phyloP scores from a whole-genome alignment of 2,888 invertebrate species.

The Hypolimnas misippus region DNA sequence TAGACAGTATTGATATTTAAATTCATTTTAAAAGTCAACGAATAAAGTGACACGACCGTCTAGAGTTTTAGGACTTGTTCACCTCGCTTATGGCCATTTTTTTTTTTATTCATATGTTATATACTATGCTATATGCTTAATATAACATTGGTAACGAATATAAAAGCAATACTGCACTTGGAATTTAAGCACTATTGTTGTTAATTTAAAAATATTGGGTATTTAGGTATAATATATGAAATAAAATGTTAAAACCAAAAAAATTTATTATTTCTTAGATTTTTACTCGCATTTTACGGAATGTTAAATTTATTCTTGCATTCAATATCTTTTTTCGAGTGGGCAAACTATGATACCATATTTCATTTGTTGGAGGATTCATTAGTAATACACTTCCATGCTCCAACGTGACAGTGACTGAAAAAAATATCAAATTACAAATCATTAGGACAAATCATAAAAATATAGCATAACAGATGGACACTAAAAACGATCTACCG shows the following conservation, averaged over 20 bases:
- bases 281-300: conserved; percentile 75
- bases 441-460: neutral
- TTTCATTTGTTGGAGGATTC: conserved; percentile 88
- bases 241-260: neutral
- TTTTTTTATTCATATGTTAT: too few species aligned
- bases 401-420: conserved; percentile 85
- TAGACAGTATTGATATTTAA: neutral
- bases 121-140: too few species aligned
- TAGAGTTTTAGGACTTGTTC: too few species aligned
- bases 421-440: conserved; percentile 48
- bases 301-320: conserved; percentile 87
- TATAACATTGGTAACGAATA: too few species aligned
- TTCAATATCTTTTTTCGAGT: conserved; percentile 79
- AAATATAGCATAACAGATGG: too few species aligned
- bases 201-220: too few species aligned
- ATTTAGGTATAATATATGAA: neutral
- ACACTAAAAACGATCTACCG: too few species aligned
- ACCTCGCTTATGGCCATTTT: too few species aligned
- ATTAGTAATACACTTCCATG: conserved; percentile 88
- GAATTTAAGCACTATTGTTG: too few species aligned
- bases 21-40: neutral
- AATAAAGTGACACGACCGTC: too few species aligned
- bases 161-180: too few species aligned
- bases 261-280: conserved; percentile 8
- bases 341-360: conserved; percentile 89